Evolutionary conservation across 2,113 vertebrate genomes (phyloP).

Genomic region (Saimiri boliviensis): DNA sequence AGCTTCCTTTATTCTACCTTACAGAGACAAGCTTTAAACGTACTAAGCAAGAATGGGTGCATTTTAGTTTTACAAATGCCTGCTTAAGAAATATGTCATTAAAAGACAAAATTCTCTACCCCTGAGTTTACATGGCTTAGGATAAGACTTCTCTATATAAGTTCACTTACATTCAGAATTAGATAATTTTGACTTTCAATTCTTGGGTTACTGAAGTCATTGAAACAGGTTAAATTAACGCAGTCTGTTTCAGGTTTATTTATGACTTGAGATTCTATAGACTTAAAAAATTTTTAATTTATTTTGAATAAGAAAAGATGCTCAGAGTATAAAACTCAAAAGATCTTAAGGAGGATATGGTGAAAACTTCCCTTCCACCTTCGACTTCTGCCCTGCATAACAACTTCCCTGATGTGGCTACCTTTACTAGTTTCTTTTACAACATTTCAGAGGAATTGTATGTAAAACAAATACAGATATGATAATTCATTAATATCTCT

Average conservation of each 20-base stretch:
- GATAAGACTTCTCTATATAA: background rate
- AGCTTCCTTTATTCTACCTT: slow-evolving; percentile 83
- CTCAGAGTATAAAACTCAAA: background rate
- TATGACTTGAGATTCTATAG: background rate
- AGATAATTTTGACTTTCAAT: background rate
- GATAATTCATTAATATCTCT: background rate
- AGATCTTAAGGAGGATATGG: background rate
- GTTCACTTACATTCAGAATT: background rate
- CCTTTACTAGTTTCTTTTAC: background rate
- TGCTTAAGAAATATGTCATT: background rate
- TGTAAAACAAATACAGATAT: background rate
- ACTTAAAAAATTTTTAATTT: background rate
- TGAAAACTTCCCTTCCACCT: background rate
- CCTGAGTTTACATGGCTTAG: background rate
- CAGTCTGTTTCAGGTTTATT: background rate
- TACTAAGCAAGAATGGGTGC: slow-evolving; percentile 27
- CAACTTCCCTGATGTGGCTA: background rate
- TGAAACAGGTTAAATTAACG: background rate
- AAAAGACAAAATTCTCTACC: background rate
- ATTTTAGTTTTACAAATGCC: slow-evolving; percentile 31
- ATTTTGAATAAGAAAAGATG: slow-evolving; percentile 26
- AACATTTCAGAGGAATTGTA: background rate
- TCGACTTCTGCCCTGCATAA: background rate
- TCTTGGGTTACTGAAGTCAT: background rate
- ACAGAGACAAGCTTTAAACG: slow-evolving; percentile 66